Base-by-base conservation (phyloP, 2,113 vertebrate genomes). In the Chascanopsetta lugubris region DNA sequence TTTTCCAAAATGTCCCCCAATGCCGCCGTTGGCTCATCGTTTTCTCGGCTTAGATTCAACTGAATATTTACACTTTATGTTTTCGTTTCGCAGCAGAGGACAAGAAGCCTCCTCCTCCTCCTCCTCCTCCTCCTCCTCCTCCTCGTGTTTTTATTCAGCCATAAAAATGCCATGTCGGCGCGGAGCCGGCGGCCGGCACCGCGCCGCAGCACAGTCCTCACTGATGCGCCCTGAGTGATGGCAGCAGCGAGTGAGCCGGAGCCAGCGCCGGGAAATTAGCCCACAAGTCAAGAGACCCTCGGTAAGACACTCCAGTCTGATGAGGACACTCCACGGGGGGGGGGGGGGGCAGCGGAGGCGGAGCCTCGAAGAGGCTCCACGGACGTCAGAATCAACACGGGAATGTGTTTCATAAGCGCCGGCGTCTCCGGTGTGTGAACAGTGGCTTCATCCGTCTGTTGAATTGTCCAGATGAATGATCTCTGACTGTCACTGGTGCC, bases 211-310 rank as follows among this genome's bases (percentile, higher is more conserved):
- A 5, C 45, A 61, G 11, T 6, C 6, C 17, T 65, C 26, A 5
- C 60, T 20, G 58, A 15, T 38, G 7, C 27, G 48, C 61, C 61
- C 38, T 79, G 79, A 74, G 29, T 69, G 50, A 61, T 30, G 30
- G 20, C 74, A 69, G 50, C 68, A 56, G 56, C 36, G 77, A 54
- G 53, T 61, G 68, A 76, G 54, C 61, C 71, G 8, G 46, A 48
- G 69, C 42, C 61, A 59, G 43, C 0, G 6, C 15, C 30, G 66
- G 40, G 40, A 55, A 75, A 80, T 85, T 81, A 76, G 48, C 69
- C 10, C 55, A 72, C 68, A 51, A 66, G 69, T 63, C 60, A 57
- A 83, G 71, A 83, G 74, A 43, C 54, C 27, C 68, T 79, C 2
- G 24, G 38, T 56, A 22, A 12, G 50, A 4, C 61, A 42, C 74